Conservation (phyloP, 2,113 vertebrate species). For the Galemys pyrenaicus region DNA sequence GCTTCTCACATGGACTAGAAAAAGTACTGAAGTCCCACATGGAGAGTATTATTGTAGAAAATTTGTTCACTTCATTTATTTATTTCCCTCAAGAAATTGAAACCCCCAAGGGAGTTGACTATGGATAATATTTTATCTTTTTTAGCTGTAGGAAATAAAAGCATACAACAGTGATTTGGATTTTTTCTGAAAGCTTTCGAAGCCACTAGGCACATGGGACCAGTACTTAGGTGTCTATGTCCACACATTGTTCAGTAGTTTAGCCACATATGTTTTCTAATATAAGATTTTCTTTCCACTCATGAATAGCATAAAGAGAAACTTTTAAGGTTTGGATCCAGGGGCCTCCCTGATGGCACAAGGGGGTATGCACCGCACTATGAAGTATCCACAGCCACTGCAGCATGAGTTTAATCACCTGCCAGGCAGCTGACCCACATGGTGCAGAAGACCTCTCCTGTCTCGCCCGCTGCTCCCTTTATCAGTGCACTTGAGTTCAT, state of each 20-base stretch:
- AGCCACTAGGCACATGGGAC: background rate
- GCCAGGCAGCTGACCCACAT: too few relatives aligned
- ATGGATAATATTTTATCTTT: slow-evolving; percentile 12
- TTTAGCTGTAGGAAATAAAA: slow-evolving; percentile 39
- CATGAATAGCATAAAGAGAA: background rate
- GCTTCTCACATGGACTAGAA: background rate
- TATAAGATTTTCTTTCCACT: slow-evolving; percentile 10
- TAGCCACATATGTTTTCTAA: background rate
- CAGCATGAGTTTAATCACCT: too few relatives aligned
- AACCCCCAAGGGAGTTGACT: background rate
- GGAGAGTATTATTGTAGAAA: background rate
- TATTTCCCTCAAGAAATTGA: slow-evolving; percentile 31
- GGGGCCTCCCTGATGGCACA: too few relatives aligned
- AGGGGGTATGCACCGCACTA: too few relatives aligned
- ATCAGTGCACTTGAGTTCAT: too few relatives aligned
- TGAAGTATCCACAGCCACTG: too few relatives aligned
- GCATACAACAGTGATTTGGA: background rate
- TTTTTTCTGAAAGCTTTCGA: slow-evolving; percentile 36
- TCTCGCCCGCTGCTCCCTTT: too few relatives aligned
- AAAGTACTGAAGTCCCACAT: background rate
- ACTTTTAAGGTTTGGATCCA: background rate
- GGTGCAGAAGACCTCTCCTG: too few relatives aligned
- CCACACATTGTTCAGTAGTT: background rate
- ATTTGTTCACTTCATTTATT: slow-evolving; percentile 29
- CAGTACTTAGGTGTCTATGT: background rate